Evolutionary conservation across 2,113 vertebrate species (phyloP), one percentile per base, ranked within the genome.

Genomic region (Lipophrys pholis): DNA sequence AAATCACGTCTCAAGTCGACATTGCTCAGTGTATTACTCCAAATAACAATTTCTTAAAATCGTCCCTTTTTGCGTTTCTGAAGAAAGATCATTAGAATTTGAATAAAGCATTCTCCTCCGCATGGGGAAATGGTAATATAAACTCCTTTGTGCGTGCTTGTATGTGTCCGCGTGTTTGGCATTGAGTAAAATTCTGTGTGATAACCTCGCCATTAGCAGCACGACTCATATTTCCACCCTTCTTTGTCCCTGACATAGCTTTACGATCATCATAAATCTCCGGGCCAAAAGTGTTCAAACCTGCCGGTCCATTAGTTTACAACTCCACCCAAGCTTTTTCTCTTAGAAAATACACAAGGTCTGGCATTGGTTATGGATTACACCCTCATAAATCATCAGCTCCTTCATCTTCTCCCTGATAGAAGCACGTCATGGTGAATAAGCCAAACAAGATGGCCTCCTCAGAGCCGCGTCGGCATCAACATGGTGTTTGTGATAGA

Each of bases 21-120:
- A 87, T 93, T 85, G 87, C 94, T 95, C 94, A 95, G 95, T 95
- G 93, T 87, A 69, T 94, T 92, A 94, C 93, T 96, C 93, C 91
- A 95, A 96, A 95, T 93, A 96, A 95, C 94, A 92, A 95, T 96
- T 91, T 86, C 82, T 86, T 86, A 89, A 93, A 94, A 92, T 87
- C 85, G 82, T 84, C 76, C 78, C 70, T 82, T 86, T 86, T 78
- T 42, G 81, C 91, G 55, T 95, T 95, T 94, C 89, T 90, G 84
- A 91, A 93, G 94, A 86, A 75, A 91, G 93, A 92, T 95, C 93
- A 95, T 94, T 95, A 91, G 82, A 88, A 93, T 93, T 91, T 87
- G 90, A 95, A 94, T 92, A 94, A 95, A 85, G 89, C 81, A 72
- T 85, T 89, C 48, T 85, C 88, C 85, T 90, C 77, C 62, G 67